These are phyloP conservation scores for Trichopoda pennipes DNA, from an alignment of 2,888 invertebrate species.

Conservation along the genomic window DNA sequence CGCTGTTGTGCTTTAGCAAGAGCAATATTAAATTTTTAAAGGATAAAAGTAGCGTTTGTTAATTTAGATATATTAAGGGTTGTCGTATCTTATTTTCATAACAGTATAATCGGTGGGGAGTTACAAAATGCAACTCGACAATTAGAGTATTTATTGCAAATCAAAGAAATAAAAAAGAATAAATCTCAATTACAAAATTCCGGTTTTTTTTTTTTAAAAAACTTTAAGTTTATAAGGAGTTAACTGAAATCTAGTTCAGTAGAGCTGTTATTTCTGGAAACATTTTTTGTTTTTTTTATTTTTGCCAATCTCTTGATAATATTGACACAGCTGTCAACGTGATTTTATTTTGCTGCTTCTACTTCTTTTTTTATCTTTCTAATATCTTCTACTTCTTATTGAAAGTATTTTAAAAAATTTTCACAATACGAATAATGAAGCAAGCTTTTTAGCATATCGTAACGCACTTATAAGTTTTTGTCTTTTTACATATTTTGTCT, in stretches of 20 bases:
- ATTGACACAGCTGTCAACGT: constrained; percentile 62
- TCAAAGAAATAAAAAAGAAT: too few species aligned
- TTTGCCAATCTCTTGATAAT: constrained; percentile 25
- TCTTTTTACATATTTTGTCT: constrained; percentile 2
- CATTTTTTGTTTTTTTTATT: neutral
- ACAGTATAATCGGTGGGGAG: too few species aligned
- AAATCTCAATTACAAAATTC: too few species aligned
- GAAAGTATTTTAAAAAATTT: neutral
- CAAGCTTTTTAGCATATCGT: constrained; percentile 22
- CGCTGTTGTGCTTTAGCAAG: too few species aligned
- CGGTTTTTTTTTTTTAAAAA: too few species aligned
- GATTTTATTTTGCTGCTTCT: constrained; percentile 37
- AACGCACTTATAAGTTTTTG: constrained; percentile 46
- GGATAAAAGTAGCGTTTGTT: too few species aligned
- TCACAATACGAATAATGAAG: neutral
- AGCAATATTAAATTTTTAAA: too few species aligned
- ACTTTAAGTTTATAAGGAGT: constrained; percentile 1
- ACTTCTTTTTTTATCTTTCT: neutral
- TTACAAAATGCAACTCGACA: too few species aligned
- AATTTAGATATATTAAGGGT: too few species aligned
- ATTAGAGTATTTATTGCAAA: too few species aligned
- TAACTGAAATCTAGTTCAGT: constrained; percentile 64
- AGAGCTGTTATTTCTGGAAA: neutral
- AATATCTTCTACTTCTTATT: neutral
- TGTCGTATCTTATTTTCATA: too few species aligned